phyloP scores from a whole-genome alignment of 2,113 vertebrate genomes.

The Empidonax alnorum region DNA sequence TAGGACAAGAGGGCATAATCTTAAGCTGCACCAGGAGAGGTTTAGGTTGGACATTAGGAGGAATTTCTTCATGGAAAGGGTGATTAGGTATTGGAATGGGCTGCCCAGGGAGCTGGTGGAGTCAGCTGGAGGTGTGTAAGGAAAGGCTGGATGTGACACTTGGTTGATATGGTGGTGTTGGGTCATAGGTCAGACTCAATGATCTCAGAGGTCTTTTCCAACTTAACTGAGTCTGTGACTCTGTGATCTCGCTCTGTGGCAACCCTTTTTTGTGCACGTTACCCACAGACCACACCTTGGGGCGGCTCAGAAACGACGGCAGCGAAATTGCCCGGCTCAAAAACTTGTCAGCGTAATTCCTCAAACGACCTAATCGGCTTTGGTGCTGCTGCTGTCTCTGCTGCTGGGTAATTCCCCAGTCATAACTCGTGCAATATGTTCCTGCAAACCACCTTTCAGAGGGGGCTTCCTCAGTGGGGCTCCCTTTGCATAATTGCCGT shows the following conservation, averaged over 20 bases:
- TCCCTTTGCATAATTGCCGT: neutral
- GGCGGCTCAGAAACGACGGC: rapidly evolving
- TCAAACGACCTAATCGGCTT: neutral
- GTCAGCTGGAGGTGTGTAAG: neutral
- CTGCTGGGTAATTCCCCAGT: neutral
- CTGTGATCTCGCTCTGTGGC: neutral
- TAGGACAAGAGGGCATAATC: neutral
- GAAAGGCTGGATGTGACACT: neutral
- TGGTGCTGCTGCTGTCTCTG: neutral
- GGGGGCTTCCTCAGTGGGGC: neutral
- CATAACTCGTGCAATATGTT: rapidly evolving
- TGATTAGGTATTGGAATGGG: no score
- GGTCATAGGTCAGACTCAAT: rapidly evolving
- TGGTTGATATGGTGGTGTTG: rapidly evolving
- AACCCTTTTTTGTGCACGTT: neutral
- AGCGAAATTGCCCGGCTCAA: neutral
- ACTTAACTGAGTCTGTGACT: rapidly evolving
- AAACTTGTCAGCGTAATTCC: neutral
- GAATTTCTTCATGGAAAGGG: neutral
- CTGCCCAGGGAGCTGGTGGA: neutral
- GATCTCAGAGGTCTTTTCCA: neutral
- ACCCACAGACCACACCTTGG: neutral
- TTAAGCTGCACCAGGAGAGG: neutral
- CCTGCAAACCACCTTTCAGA: neutral
- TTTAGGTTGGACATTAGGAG: neutral